Evolutionary conservation across 2,797 vertebrate species (phyloP).

Genomic region (Parotocinclus haroldoi): DNA sequence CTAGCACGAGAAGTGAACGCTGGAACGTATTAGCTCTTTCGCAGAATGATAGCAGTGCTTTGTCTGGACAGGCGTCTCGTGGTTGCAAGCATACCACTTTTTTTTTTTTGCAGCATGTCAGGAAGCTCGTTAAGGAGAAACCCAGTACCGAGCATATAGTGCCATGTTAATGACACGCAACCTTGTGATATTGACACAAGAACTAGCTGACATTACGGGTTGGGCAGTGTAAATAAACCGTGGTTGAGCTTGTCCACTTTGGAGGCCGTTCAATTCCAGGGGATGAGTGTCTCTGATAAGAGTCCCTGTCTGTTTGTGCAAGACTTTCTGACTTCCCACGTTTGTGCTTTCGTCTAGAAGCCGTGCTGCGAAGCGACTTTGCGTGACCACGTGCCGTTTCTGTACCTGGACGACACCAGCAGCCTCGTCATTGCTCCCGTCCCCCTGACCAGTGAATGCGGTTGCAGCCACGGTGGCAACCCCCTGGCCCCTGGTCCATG

Average conservation of each 20-base stretch:
- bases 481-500: constrained; percentile 36
- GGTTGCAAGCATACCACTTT: neutral
- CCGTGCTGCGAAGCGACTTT: constrained; percentile 60
- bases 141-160: neutral
- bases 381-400: constrained; percentile 52
- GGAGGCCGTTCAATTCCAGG: neutral
- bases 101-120: neutral
- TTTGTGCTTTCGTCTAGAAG: constrained; percentile 37
- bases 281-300: neutral
- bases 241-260: neutral
- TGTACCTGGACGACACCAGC: constrained; percentile 62
- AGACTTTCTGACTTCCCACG: neutral
- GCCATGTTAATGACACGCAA: neutral
- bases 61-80: constrained; percentile 24
- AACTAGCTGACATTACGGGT: constrained; percentile 17
- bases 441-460: constrained; percentile 57
- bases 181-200: constrained; percentile 22
- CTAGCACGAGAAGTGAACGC: neutral
- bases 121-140: neutral
- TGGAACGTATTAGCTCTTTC: neutral
- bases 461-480: constrained; percentile 49
- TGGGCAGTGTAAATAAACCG: neutral
- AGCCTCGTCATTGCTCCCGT: constrained; percentile 58
- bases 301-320: neutral
- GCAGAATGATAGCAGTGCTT: constrained; percentile 34